Base-by-base conservation (phyloP, 2,888 invertebrate genomes). In the Nineta flava region DNA sequence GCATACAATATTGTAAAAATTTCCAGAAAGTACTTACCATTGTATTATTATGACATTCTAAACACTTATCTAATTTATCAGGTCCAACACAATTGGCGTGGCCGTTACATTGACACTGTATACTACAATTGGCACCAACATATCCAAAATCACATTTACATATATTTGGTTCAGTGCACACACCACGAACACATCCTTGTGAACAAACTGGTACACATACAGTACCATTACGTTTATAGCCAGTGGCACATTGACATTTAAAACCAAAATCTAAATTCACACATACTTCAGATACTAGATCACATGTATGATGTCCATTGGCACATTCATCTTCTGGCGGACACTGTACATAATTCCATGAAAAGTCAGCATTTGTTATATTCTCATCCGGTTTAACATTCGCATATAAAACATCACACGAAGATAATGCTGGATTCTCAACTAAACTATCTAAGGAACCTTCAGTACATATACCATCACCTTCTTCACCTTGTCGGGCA, bases 131-230 rank as follows among this genome's bases (percentile, higher is more conserved):
- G 56, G 83, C 81, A 49, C 95, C 94, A 19, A 95, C 92, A 66
- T 87, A 95, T 51, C 94, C 94, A 69, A 96, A 95, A 70, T 91
- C 83, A 63, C 95, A 95, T 54, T 79, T 76, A 61, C 95, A 93
- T 52, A 79, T 75, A 61, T 88, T 79, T 47, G 92, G 92, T 59
- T 83, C 80, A 16, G 87, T 71, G 64, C 92, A 93, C 15, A 74
- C 76, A 55, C 92, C 93, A 60, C 88, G 78, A 41, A 90, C 86
- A 68, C 91, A 91, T 48, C 90, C 88, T 67, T 86, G 83, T 21
- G 76, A 71, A 67, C 90, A 91, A 59, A 87, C 83, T 0, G 88
- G 87, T 55, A 81, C 76, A 66, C 90, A 90, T 49, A 73, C 75
- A 61, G 72, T 63, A 62, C 75, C 72, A 55, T 75, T 77, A 15